These are phyloP conservation scores for Mya arenaria DNA, from an alignment of 1,140 invertebrate genomes.

Conservation along the genomic window DNA sequence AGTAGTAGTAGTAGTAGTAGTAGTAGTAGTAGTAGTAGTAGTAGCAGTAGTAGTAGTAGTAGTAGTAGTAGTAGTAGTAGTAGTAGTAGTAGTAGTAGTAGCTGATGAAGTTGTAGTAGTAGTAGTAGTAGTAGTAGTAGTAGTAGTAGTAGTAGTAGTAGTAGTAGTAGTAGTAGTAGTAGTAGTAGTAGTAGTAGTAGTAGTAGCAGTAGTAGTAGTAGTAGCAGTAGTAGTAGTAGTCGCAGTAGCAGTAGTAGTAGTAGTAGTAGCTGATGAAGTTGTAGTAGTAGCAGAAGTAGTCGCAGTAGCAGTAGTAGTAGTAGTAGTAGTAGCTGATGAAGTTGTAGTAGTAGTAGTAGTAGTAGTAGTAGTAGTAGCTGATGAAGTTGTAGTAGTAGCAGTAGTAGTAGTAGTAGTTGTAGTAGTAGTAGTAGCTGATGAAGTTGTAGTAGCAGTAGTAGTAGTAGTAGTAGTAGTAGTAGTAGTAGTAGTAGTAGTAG, in stretches of 20 bases:
- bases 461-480: background rate
- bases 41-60: too few species aligned
- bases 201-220: background rate
- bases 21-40: too few species aligned
- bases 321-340: background rate
- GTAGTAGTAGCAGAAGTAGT: background rate
- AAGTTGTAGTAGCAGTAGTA: background rate
- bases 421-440: background rate
- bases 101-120: too few species aligned
- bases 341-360: background rate
- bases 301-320: background rate
- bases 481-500: background rate
- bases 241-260: conserved; percentile 8
- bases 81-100: too few species aligned
- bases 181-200: background rate
- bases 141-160: background rate
- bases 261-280: background rate
- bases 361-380: background rate
- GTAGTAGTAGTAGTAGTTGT: background rate
- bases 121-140: background rate
- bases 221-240: background rate
- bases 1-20: too few species aligned
- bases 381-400: conserved; percentile 16
- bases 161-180: background rate
- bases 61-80: too few species aligned